Evolutionary conservation across 2,797 vertebrate genomes (phyloP), one percentile per base, ranked within the genome.

Genomic region (Pteropus rufus): DNA sequence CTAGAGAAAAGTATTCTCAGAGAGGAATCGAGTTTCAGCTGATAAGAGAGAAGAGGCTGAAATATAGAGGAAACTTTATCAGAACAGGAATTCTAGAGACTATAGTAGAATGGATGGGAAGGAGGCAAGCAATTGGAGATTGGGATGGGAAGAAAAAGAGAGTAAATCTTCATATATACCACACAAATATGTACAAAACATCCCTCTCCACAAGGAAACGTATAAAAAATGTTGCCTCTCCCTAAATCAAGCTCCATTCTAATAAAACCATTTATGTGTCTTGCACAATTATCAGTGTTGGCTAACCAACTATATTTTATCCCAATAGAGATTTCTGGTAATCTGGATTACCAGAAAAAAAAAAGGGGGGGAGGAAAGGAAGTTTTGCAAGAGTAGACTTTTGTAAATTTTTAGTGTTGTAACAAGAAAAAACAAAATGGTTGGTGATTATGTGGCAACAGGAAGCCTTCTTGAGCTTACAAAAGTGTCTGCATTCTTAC

Each of bases 341-440:
- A 89, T 67, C 14, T 81, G 72, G 18, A 84, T 76, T 92, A 95
- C 70, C 24, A 72, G 21, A 36, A 29, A 83, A 64, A 64, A 76
- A 79, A 75, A 67, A 12, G 1, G 4, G 2, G 9, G 18, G 9
- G 10, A 31, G 18, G 29, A 49, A 56, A 77, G 9, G 23, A 49
- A 49, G 18, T 81, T 94, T 90, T 88, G 41, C 67, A 95, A 95
- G 31, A 91, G 46, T n/a, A 89, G 23, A 82, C 56, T 87, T 82
- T 58, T 82, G 91, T 77, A 77, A 92, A 85, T 36, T 76, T 54
- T 89, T 89, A 93, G 49, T 85, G 41, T 95, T 95, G 34, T 81
- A 97, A 92, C 54, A 81, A 60, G 89, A 96, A 75, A 96, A 92
- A 69, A 80, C 24, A 90, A 90, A 84, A 70, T 69, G 64, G 23